Conservation (phyloP, 2,797 vertebrate species). For the Sylvia borin region DNA sequence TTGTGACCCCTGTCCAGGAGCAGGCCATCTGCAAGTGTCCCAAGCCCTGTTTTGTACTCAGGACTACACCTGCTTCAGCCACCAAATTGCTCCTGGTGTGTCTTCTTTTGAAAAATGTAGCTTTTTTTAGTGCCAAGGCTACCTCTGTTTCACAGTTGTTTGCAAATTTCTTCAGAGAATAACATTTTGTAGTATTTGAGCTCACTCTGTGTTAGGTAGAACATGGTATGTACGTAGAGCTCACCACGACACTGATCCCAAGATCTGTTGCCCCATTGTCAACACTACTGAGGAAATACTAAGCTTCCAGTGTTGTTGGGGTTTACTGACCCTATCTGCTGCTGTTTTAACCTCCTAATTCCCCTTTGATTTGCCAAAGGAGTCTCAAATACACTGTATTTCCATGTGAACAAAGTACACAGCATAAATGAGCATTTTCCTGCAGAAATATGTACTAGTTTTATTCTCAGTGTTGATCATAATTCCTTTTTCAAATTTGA, state of each 20-base stretch:
- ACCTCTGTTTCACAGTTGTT: background rate
- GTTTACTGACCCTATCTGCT: background rate
- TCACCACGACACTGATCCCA: background rate
- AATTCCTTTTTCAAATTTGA: background rate
- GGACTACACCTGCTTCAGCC: background rate
- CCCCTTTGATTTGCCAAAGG: background rate
- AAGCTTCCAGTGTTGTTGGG: background rate
- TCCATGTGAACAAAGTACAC: background rate
- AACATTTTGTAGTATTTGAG: background rate
- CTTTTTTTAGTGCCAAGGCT: background rate
- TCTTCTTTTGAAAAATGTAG: background rate
- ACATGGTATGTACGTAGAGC: fast-evolving
- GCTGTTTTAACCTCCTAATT: background rate
- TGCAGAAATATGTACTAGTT: background rate
- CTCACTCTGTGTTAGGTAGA: background rate
- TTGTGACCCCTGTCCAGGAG: background rate
- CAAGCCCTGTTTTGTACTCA: background rate
- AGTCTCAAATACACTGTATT: background rate
- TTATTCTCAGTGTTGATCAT: background rate
- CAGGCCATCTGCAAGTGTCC: background rate
- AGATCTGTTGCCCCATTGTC: fast-evolving
- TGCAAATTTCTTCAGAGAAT: background rate
- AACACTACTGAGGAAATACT: background rate
- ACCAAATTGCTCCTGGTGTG: background rate
- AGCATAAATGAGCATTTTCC: background rate